Evolutionary conservation across 1,140 invertebrate species (phyloP).

Genomic region (Chelonus insularis): DNA sequence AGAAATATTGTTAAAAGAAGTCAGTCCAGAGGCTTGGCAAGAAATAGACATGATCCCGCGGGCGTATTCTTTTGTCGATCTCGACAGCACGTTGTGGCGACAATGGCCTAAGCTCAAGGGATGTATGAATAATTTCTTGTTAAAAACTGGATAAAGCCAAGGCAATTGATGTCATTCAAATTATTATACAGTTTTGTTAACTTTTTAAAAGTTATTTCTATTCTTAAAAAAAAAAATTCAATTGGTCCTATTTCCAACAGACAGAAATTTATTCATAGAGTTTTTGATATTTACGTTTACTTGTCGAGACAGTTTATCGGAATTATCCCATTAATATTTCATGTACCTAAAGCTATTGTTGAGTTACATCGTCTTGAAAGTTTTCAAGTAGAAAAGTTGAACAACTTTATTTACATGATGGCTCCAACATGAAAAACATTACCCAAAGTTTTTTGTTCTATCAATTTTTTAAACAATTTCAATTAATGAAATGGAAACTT

Average conservation of each 20-base stretch:
- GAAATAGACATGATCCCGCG: conserved; percentile 10
- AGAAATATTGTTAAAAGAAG: neutral
- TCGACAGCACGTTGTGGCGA: neutral
- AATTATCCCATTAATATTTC: too few species aligned
- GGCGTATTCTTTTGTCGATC: conserved; percentile 14
- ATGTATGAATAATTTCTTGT: conserved; percentile 11
- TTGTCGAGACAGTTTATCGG: too few species aligned
- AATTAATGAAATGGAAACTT: too few species aligned
- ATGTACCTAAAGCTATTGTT: too few species aligned
- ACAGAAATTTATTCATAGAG: neutral
- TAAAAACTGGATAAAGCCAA: neutral
- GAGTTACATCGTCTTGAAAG: too few species aligned
- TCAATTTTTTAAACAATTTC: too few species aligned
- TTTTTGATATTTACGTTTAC: too few species aligned
- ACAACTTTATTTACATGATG: too few species aligned
- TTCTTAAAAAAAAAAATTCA: neutral
- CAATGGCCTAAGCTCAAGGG: neutral
- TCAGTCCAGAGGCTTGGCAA: neutral
- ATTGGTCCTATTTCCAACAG: neutral
- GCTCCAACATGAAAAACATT: too few species aligned
- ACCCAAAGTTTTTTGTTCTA: too few species aligned
- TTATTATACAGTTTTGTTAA: neutral
- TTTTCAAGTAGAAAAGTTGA: too few species aligned
- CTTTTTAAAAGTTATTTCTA: neutral
- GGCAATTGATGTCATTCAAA: neutral